Evolutionary conservation across 2,797 vertebrate species (phyloP).

Genomic region (Eutrigla gurnardus): DNA sequence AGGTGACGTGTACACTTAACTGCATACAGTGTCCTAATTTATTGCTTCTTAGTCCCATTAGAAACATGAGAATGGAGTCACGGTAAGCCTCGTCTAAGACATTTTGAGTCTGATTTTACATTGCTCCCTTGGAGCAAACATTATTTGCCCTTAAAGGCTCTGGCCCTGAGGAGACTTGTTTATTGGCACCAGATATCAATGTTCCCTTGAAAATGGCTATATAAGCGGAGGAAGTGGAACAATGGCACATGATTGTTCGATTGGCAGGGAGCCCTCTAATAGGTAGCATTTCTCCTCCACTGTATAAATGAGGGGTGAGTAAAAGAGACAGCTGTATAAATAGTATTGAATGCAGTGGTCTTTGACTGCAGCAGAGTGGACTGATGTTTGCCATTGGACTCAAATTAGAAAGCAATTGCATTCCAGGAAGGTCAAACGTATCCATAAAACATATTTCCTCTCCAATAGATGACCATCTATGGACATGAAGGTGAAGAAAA

Average conservation of each 20-base stretch:
- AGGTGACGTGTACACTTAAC: slow-evolving; percentile 4
- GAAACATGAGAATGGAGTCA: not conserved
- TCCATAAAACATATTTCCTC: slow-evolving; percentile 77
- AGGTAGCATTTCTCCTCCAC: slow-evolving; percentile 51
- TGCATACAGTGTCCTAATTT: slow-evolving; percentile 4
- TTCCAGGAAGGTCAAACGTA: slow-evolving; percentile 78
- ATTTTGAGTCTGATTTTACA: slow-evolving; percentile 10
- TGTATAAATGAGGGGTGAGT: slow-evolving; percentile 54
- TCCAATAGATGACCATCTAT: slow-evolving; percentile 72
- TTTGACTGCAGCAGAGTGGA: slow-evolving; percentile 54
- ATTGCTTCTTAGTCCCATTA: not conserved
- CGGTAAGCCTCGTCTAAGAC: not conserved
- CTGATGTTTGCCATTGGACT: slow-evolving; percentile 70
- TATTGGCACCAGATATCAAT: slow-evolving; percentile 33
- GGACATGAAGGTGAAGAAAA: slow-evolving; percentile 57
- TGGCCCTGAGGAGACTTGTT: not conserved
- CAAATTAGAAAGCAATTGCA: slow-evolving; percentile 77
- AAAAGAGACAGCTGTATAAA: slow-evolving; percentile 69
- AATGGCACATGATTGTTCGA: slow-evolving; percentile 48
- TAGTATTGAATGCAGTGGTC: slow-evolving; percentile 53
- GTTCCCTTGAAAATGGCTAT: slow-evolving; percentile 64
- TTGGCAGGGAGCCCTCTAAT: slow-evolving; percentile 54
- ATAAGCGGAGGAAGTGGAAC: slow-evolving; percentile 64
- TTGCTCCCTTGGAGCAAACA: slow-evolving; percentile 11
- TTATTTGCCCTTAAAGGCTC: slow-evolving; percentile 30